Conservation (phyloP, 2,888 invertebrate species). For the Rhyacophila evoluta region DNA sequence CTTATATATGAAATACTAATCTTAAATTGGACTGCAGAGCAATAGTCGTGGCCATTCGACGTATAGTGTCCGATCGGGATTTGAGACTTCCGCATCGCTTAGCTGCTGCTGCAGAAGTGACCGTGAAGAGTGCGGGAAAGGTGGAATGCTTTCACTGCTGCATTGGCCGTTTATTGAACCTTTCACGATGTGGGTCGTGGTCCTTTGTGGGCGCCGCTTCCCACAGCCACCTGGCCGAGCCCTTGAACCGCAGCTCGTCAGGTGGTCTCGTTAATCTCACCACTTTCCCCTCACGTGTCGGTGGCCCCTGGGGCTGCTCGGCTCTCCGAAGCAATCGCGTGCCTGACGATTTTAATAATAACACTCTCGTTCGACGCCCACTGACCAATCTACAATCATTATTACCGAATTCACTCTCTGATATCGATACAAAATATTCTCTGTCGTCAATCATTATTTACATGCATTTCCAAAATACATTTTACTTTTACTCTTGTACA, state of each 20-base stretch:
- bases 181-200: slow-evolving; percentile 31
- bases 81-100: background rate
- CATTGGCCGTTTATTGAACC: slow-evolving; percentile 43
- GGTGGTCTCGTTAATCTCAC: slow-evolving; percentile 44
- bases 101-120: background rate
- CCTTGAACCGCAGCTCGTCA: slow-evolving; percentile 29
- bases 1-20: too few species aligned
- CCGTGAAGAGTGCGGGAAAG: background rate
- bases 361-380: background rate
- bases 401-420: background rate
- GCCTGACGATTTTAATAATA: background rate
- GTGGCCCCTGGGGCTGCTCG: background rate
- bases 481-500: too few species aligned
- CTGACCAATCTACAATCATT: background rate
- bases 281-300: slow-evolving; percentile 16
- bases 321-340: slow-evolving; percentile 2
- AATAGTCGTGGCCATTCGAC: too few species aligned
- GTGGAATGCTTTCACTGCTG: slow-evolving; percentile 46
- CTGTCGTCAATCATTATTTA: too few species aligned
- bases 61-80: too few species aligned
- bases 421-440: background rate
- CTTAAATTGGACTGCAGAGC: too few species aligned
- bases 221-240: slow-evolving; percentile 32
- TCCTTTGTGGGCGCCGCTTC: slow-evolving; percentile 48
- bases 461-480: too few species aligned